These are phyloP conservation scores for Pantelozetes paolii DNA, from an alignment of 2,888 invertebrate species.

Conservation along the genomic window DNA sequence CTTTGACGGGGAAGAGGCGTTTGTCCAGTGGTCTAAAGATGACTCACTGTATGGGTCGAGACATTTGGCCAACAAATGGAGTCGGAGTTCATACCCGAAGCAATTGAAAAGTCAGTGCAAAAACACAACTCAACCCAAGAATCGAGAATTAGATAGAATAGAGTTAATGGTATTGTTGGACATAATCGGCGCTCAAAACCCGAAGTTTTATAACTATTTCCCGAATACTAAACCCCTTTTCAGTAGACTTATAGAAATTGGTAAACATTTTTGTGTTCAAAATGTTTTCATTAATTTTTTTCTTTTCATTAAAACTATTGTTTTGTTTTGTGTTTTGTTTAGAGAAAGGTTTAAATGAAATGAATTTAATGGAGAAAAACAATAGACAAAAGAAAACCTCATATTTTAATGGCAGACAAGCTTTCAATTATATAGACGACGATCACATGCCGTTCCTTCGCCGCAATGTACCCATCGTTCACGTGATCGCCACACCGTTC, in stretches of 20 bases:
- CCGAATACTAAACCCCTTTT: conserved; percentile 71
- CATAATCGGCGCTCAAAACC: conserved; percentile 79
- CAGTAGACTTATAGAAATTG: conserved; percentile 65
- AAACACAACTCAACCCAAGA: background rate
- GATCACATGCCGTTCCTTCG: conserved; percentile 78
- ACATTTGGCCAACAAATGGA: conserved; percentile 77
- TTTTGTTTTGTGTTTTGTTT: background rate
- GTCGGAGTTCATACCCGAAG: conserved; percentile 49
- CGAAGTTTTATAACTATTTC: conserved; percentile 79
- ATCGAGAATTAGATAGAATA: conserved; percentile 63
- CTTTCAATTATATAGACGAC: conserved; percentile 73
- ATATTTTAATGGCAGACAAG: conserved; percentile 55
- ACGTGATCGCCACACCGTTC: conserved; percentile 86
- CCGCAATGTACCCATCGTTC: conserved; percentile 73
- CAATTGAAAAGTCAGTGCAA: background rate
- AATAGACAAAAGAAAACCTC: conserved; percentile 44
- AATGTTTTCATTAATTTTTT: background rate
- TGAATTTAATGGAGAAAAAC: conserved; percentile 47
- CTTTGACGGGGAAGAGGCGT: conserved; percentile 78
- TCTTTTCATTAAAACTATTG: background rate
- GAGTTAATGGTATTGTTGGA: conserved; percentile 76
- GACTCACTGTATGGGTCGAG: conserved; percentile 95
- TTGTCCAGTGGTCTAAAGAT: conserved; percentile 72
- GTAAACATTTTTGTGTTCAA: conserved; percentile 49
- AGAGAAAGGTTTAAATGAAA: conserved; percentile 50